Conservation (phyloP, 2,797 vertebrate genomes). For the Morelia viridis region DNA sequence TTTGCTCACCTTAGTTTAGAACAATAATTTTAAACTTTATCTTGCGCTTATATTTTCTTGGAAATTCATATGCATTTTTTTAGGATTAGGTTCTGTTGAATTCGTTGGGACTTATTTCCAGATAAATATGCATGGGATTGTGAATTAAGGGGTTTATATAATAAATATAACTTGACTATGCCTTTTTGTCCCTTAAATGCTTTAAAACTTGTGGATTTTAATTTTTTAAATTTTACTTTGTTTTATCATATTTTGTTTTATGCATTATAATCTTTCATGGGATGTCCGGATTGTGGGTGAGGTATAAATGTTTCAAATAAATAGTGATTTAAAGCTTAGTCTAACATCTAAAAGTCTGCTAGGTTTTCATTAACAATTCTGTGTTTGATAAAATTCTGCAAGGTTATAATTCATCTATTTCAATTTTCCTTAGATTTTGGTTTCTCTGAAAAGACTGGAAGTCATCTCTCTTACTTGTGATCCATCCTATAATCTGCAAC, state of each 20-base stretch:
- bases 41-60: not conserved
- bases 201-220: not conserved
- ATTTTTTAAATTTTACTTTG: not conserved
- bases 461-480: not conserved
- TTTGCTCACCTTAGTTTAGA: not conserved
- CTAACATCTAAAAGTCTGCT: not conserved
- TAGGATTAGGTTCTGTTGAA: not conserved
- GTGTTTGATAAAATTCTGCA: not conserved
- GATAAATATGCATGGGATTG: not conserved
- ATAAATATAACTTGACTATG: not conserved
- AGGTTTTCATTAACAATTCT: not conserved
- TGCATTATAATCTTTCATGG: not conserved
- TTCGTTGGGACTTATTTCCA: not conserved
- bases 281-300: not conserved
- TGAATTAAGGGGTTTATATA: not conserved
- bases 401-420: conserved; percentile 1
- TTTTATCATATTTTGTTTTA: not conserved
- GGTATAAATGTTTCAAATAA: not conserved
- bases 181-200: not conserved
- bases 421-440: not conserved
- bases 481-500: not conserved
- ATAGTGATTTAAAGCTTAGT: not conserved
- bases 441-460: not conserved
- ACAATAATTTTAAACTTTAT: not conserved
- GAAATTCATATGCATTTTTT: not conserved